A percentile compares a stretch with the other conserved stretches of the same genome.
Conservation (phyloP, 2,113 vertebrate species). For the Thalassarche chlororhynchos region DNA sequence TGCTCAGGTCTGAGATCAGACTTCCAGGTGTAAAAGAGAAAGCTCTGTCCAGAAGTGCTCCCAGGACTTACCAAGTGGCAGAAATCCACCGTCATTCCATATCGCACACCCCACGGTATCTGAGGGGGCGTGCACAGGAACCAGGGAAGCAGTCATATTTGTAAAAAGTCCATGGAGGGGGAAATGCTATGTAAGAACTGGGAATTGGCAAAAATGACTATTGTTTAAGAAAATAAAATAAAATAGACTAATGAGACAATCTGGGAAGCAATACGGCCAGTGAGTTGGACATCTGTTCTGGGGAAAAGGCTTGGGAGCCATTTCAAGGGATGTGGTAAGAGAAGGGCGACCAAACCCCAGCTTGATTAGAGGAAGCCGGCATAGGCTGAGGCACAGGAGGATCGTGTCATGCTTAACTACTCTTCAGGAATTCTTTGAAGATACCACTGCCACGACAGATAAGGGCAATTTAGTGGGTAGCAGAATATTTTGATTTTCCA, state of each 20-base stretch:
- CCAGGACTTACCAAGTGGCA: not conserved
- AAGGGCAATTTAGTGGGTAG: slow-evolving; percentile 65
- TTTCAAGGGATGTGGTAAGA: slow-evolving; percentile 26
- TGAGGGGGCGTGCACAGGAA: not conserved
- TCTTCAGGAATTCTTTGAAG: slow-evolving; percentile 65
- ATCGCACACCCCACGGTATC: accelerated
- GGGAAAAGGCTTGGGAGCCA: not conserved
- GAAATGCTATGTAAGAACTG: not conserved
- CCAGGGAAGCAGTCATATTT: not conserved
- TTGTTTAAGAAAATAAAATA: slow-evolving; percentile 30
- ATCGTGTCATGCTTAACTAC: slow-evolving; percentile 46
- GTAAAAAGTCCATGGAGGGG: not conserved
- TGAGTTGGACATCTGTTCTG: not conserved
- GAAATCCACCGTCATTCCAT: not conserved
- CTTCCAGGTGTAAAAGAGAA: not conserved
- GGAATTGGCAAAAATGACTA: not conserved
- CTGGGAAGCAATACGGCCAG: not conserved
- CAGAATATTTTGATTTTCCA: slow-evolving; percentile 68
- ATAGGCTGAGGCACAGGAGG: slow-evolving; percentile 31
- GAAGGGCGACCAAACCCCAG: not conserved
- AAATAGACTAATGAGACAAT: not conserved
- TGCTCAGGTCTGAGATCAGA: not conserved
- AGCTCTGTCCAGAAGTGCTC: not conserved
- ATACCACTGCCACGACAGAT: slow-evolving; percentile 57
- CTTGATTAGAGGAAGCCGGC: slow-evolving; percentile 15